These are phyloP conservation scores for Pammene aurita DNA, from an alignment of 2,888 invertebrate genomes.

Conservation along the genomic window DNA sequence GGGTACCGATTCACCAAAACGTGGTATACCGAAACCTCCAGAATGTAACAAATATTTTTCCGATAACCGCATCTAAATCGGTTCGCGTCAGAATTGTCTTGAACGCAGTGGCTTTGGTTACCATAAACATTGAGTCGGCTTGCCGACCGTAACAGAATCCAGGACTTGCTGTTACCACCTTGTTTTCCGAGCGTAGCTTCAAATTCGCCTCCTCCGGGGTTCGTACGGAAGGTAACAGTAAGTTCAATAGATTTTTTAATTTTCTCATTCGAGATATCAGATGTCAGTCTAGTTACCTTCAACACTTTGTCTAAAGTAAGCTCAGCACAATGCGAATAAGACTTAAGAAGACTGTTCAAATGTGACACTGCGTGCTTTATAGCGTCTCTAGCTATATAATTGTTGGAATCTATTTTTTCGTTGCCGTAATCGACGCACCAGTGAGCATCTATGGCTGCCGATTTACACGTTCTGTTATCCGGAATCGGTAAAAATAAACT, in stretches of 20 bases:
- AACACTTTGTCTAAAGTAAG: conserved; percentile 1
- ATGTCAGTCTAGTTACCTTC: background rate
- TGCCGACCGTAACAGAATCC: background rate
- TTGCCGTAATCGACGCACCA: conserved; percentile 7
- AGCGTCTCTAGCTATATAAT: background rate
- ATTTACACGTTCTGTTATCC: conserved; percentile 1
- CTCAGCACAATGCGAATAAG: conserved; percentile 1
- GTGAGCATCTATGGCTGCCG: conserved; percentile 11
- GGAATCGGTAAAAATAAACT: conserved; percentile 21
- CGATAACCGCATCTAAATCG: too few species aligned
- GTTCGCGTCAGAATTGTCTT: background rate
- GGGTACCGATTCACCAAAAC: too few species aligned
- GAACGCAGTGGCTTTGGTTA: conserved; percentile 8
- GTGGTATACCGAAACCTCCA: too few species aligned
- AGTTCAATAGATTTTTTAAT: too few species aligned
- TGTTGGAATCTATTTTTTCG: background rate
- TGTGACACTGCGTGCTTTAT: background rate
- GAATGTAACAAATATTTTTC: too few species aligned
- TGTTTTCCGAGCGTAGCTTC: conserved; percentile 8
- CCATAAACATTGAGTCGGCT: background rate
- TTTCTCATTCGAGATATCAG: background rate
- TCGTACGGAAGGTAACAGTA: background rate
- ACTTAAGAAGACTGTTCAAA: conserved; percentile 3
- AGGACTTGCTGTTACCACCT: background rate
- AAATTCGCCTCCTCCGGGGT: conserved; percentile 7